Conservation (phyloP, 2,888 invertebrate species). For the Meganola albula region DNA sequence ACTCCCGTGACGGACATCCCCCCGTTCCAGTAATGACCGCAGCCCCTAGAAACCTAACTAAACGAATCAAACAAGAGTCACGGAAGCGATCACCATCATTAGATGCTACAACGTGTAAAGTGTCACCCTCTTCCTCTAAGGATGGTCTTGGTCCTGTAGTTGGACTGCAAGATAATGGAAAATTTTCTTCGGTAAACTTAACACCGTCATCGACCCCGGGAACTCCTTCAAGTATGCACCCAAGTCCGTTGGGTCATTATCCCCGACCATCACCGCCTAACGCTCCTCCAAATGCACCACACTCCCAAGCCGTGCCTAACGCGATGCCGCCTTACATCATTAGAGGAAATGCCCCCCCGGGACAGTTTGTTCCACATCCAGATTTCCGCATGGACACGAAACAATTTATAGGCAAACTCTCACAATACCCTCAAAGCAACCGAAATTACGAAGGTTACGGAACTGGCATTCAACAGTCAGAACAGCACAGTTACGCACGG, state of each 20-base stretch:
- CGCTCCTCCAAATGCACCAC: constrained; percentile 78
- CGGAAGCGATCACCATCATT: constrained; percentile 77
- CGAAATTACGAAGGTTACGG: constrained; percentile 59
- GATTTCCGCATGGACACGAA: constrained; percentile 74
- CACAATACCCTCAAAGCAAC: constrained; percentile 65
- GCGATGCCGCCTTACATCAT: constrained; percentile 78
- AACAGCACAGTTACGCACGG: constrained; percentile 69
- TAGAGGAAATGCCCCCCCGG: constrained; percentile 70
- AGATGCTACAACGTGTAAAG: constrained; percentile 64
- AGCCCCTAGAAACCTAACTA: constrained; percentile 70
- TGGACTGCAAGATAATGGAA: constrained; percentile 75
- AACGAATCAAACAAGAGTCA: constrained; percentile 74
- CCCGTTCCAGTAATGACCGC: constrained; percentile 76
- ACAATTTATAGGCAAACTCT: constrained; percentile 66
- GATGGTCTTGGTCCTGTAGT: constrained; percentile 62
- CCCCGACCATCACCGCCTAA: constrained; percentile 84
- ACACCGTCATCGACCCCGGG: constrained; percentile 81
- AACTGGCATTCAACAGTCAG: constrained; percentile 50
- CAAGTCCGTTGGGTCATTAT: constrained; percentile 81
- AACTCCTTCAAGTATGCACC: constrained; percentile 80
- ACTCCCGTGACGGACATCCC: constrained; percentile 85
- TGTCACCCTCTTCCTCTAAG: constrained; percentile 76
- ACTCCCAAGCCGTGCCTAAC: constrained; percentile 78
- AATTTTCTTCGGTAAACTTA: constrained; percentile 79
- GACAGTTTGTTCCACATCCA: constrained; percentile 69